Percentiles rank a stretch among this genome's conserved stretches.
Evolutionary conservation across 2,113 vertebrate genomes (phyloP).

Genomic region (Corvus hawaiiensis): DNA sequence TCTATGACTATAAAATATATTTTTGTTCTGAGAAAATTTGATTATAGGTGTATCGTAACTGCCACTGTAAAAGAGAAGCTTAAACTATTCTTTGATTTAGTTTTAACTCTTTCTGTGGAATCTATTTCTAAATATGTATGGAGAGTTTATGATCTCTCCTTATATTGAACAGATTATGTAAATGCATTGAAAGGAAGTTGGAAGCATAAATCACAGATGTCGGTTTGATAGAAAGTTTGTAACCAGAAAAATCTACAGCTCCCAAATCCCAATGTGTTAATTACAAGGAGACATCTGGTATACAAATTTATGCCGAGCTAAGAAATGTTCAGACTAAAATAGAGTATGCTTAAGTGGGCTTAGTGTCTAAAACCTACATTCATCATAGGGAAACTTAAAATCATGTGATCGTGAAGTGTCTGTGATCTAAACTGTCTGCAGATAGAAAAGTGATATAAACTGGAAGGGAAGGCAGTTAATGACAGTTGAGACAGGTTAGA

Average conservation of each 20-base stretch:
- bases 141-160: constrained; percentile 63
- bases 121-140: constrained; percentile 57
- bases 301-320: constrained; percentile 78
- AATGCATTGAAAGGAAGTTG: constrained; percentile 74
- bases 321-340: constrained; percentile 72
- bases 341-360: constrained; percentile 63
- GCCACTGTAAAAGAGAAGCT: constrained; percentile 14
- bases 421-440: constrained; percentile 35
- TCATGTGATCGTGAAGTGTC: constrained; percentile 11
- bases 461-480: background rate
- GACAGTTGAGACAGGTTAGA: background rate
- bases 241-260: constrained; percentile 74
- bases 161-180: constrained; percentile 77
- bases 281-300: constrained; percentile 78
- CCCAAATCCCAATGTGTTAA: constrained; percentile 76
- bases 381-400: constrained; percentile 42
- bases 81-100: constrained; percentile 51
- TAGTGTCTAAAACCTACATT: constrained; percentile 37
- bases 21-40: background rate
- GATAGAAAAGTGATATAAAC: background rate
- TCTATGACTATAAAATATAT: background rate
- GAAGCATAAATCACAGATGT: constrained; percentile 82
- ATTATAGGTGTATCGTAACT: constrained; percentile 15
- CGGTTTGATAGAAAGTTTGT: constrained; percentile 75
- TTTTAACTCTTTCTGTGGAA: constrained; percentile 57